These are phyloP conservation scores for Lissonota sp. DNA, from an alignment of 2,888 invertebrate genomes.

Conservation along the genomic window DNA sequence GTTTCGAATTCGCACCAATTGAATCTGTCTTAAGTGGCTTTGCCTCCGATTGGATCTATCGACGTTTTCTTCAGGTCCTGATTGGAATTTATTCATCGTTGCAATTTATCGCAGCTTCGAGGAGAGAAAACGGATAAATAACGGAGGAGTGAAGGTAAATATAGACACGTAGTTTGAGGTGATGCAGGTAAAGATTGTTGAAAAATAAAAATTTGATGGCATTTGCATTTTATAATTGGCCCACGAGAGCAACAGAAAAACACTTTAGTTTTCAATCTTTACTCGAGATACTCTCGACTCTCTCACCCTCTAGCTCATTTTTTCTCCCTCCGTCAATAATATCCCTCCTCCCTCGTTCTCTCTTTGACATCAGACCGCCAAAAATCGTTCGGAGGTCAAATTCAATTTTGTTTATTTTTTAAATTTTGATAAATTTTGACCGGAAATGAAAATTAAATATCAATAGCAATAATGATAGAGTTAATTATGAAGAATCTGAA, in stretches of 20 bases:
- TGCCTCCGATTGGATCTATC: too few species aligned
- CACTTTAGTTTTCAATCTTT: not conserved
- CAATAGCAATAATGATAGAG: too few species aligned
- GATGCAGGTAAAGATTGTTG: not conserved
- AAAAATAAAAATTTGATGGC: conserved; percentile 46
- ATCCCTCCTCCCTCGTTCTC: not conserved
- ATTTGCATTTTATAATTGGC: conserved; percentile 65
- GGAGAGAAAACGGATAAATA: conserved; percentile 16
- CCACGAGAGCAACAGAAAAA: conserved; percentile 49
- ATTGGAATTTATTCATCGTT: not conserved
- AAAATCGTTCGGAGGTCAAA: conserved; percentile 2
- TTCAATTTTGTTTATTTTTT: too few species aligned
- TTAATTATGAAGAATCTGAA: too few species aligned
- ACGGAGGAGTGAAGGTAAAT: not conserved
- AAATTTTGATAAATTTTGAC: too few species aligned
- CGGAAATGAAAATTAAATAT: too few species aligned
- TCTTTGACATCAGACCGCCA: conserved; percentile 12
- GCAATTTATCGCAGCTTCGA: not conserved
- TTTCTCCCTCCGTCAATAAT: not conserved
- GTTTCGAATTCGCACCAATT: too few species aligned
- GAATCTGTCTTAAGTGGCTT: too few species aligned
- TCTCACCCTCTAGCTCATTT: conserved; percentile 43
- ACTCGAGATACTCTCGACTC: conserved; percentile 1
- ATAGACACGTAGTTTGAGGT: not conserved
- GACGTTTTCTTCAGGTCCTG: too few species aligned